Percentiles rank a stretch among this genome's conserved stretches.
Evolutionary conservation across 1,140 invertebrate species (phyloP).

Genomic region (Paraescarpia echinospica): DNA sequence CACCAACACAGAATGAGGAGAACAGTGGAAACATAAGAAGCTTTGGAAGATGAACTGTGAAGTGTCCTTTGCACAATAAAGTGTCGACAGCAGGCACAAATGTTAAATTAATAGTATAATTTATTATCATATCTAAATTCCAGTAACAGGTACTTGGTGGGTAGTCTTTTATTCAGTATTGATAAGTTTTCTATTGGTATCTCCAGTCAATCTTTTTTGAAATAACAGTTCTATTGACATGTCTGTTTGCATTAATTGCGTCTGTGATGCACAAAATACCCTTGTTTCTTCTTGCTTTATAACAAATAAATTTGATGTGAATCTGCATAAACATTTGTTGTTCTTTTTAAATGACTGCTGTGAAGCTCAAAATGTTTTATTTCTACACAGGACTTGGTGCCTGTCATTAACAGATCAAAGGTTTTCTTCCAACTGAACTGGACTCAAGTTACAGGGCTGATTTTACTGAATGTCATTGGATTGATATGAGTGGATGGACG

Average conservation of each 20-base stretch:
- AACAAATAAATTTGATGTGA: neutral
- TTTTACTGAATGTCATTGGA: no score
- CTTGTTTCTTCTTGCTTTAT: neutral
- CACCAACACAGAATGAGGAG: neutral
- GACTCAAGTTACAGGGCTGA: no score
- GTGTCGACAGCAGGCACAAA: neutral
- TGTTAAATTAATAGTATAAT: neutral
- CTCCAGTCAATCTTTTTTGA: neutral
- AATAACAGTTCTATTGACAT: neutral
- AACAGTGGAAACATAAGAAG: neutral
- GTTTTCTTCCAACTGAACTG: no score
- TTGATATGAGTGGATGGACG: no score
- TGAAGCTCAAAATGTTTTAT: no score
- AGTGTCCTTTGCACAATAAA: neutral
- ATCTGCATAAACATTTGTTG: no score
- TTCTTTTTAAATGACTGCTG: no score
- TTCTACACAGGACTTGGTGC: no score
- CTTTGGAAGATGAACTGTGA: neutral
- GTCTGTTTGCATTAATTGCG: neutral
- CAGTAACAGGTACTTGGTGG: no score
- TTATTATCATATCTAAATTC: neutral
- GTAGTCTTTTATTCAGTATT: neutral
- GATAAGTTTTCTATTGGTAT: neutral
- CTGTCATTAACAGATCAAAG: no score
- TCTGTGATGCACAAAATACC: neutral